A percentile compares a stretch with the other conserved stretches of the same genome.
Evolutionary conservation across 2,797 vertebrate genomes (phyloP).

Genomic region (Kryptopterus vitreolus): DNA sequence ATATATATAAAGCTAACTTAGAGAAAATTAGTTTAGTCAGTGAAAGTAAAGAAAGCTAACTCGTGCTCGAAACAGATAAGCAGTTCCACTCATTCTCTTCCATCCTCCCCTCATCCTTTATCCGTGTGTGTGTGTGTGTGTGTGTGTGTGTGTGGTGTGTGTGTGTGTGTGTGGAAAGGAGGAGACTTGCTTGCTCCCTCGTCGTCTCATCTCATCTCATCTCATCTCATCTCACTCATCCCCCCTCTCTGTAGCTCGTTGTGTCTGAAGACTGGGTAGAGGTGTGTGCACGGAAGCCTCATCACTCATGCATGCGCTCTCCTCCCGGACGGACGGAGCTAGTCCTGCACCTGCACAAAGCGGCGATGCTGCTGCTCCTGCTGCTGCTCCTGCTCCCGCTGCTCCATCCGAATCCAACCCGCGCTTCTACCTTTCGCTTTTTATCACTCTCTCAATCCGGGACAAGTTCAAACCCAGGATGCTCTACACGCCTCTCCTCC

Average conservation of each 20-base stretch:
- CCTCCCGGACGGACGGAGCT: constrained; percentile 72
- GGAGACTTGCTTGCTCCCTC: constrained; percentile 26
- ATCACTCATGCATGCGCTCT: constrained; percentile 69
- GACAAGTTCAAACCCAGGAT: constrained; percentile 63
- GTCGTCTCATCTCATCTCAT: not conserved
- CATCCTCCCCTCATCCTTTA: not conserved
- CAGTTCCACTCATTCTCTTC: not conserved
- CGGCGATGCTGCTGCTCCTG: constrained; percentile 75
- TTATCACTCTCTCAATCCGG: constrained; percentile 65
- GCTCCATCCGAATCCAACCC: constrained; percentile 68
- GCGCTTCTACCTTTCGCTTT: constrained; percentile 62
- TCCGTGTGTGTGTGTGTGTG: constrained; percentile 3
- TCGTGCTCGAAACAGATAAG: not conserved
- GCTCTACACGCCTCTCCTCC: constrained; percentile 63
- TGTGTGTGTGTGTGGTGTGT: too few relatives aligned
- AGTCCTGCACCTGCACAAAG: constrained; percentile 72
- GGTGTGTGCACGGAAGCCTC: constrained; percentile 63
- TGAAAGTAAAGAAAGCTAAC: too few relatives aligned
- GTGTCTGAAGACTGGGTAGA: constrained; percentile 1
- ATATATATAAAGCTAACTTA: too few relatives aligned
- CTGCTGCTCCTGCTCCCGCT: too few relatives aligned
- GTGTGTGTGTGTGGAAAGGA: constrained; percentile 19
- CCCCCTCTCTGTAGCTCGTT: not conserved
- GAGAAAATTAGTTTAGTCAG: too few relatives aligned
- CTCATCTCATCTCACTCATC: not conserved